phyloP scores from a whole-genome alignment of 2,113 vertebrate genomes.

The Leptodactylus fuscus region DNA sequence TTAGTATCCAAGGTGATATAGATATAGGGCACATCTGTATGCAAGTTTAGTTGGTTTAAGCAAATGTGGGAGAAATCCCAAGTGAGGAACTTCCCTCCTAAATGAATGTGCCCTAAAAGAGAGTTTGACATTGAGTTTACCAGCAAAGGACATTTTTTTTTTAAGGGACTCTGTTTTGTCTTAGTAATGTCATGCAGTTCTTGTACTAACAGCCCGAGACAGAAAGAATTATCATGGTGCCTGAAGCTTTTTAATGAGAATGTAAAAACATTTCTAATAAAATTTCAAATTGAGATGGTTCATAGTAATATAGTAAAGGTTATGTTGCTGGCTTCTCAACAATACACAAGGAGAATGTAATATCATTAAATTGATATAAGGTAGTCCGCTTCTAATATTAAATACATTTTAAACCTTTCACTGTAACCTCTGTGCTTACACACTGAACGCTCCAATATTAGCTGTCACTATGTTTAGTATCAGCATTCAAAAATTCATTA shows the following conservation, averaged over 20 bases:
- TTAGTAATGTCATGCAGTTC: conserved; percentile 9
- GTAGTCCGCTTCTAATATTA: conserved; percentile 41
- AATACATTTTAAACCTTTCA: conserved; percentile 51
- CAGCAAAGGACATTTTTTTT: neutral
- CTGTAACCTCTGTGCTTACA: conserved; percentile 26
- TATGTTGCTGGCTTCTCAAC: conserved; percentile 38
- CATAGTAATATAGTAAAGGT: conserved; percentile 38
- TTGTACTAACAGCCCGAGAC: conserved; percentile 17
- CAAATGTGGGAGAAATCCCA: neutral
- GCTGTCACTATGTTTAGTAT: conserved; percentile 44
- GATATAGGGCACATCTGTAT: too few species aligned
- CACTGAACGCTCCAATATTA: conserved; percentile 29
- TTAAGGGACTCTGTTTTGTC: conserved; percentile 13
- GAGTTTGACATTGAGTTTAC: neutral
- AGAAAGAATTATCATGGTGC: conserved; percentile 34
- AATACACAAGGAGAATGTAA: conserved; percentile 51
- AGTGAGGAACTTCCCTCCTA: neutral
- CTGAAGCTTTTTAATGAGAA: conserved; percentile 45
- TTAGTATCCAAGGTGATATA: neutral
- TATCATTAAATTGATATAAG: conserved; percentile 48
- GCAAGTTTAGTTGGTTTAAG: neutral
- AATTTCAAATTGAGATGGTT: conserved; percentile 44
- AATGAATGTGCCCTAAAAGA: neutral
- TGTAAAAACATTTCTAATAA: conserved; percentile 56
- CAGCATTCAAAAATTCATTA: conserved; percentile 12